Conservation (phyloP, 1,140 invertebrate genomes). For the Brachionus paranguensis region DNA sequence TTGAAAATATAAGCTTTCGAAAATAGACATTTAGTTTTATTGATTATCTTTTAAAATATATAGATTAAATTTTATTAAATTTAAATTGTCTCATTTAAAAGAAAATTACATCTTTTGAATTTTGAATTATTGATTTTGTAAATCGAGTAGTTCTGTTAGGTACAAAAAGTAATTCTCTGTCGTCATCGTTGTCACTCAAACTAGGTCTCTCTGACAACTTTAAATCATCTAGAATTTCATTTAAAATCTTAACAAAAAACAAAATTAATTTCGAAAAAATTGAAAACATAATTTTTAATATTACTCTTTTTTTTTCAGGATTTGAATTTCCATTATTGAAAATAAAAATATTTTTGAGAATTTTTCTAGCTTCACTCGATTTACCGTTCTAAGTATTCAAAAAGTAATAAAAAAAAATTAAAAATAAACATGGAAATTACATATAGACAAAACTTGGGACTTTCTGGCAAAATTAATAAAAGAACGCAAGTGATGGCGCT, state of each 20-base stretch:
- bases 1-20: not conserved
- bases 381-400: constrained; percentile 48
- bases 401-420: constrained; percentile 55
- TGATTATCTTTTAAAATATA: not conserved
- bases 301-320: not conserved
- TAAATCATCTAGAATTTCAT: not conserved
- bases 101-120: not conserved
- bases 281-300: not conserved
- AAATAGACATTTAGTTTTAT: constrained; percentile 9
- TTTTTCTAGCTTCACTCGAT: constrained; percentile 8
- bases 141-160: not conserved
- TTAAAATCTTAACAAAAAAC: not conserved
- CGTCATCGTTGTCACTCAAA: constrained; percentile 6
- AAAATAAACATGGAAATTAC: constrained; percentile 60
- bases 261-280: not conserved
- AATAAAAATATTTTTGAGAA: not conserved
- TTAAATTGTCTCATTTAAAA: not conserved
- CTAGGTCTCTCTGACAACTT: not conserved
- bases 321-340: constrained; percentile 3
- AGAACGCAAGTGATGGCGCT: constrained; percentile 65
- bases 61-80: not conserved
- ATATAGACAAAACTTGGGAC: constrained; percentile 67
- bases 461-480: constrained; percentile 71
- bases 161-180: not conserved
- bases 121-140: not conserved